A percentile compares a stretch with the other conserved stretches of the same genome.
Conservation (phyloP, 2,888 invertebrate genomes). For the Pachymerium ferrugineum region DNA sequence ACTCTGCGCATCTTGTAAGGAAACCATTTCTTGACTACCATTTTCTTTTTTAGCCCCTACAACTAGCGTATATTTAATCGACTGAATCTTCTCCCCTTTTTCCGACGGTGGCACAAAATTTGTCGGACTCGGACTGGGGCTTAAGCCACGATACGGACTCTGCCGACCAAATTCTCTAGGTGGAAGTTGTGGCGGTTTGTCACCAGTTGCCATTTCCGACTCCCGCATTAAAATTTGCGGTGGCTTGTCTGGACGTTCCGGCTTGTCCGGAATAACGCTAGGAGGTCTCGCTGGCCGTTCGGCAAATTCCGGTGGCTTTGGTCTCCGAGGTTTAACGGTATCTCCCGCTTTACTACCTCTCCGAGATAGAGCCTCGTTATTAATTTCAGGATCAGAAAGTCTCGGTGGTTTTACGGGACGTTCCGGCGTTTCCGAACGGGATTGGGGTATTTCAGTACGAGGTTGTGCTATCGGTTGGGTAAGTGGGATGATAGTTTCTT, state of each 20-base stretch:
- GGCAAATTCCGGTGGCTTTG: background rate
- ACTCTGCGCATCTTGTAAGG: slow-evolving; percentile 1
- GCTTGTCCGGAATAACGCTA: too few relatives aligned
- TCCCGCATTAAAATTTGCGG: too few relatives aligned
- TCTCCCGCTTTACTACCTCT: background rate
- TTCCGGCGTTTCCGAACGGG: background rate
- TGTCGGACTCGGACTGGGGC: background rate
- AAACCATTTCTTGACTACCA: background rate
- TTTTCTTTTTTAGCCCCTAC: background rate
- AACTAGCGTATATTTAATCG: background rate
- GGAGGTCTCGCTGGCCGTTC: too few relatives aligned
- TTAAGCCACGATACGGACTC: too few relatives aligned
- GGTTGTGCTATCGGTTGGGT: too few relatives aligned
- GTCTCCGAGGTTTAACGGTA: background rate
- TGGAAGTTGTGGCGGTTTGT: background rate
- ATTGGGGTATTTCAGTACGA: too few relatives aligned
- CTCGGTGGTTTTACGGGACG: background rate
- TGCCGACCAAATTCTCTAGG: background rate
- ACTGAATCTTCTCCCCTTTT: slow-evolving; percentile 2
- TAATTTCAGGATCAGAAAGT: too few relatives aligned
- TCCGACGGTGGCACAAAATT: background rate
- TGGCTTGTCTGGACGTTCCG: background rate
- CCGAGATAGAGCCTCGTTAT: too few relatives aligned
- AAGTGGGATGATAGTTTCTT: background rate
- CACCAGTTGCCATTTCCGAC: too few relatives aligned